Evolutionary conservation across 2,113 vertebrate genomes (phyloP).

Genomic region (Mesocricetus auratus): DNA sequence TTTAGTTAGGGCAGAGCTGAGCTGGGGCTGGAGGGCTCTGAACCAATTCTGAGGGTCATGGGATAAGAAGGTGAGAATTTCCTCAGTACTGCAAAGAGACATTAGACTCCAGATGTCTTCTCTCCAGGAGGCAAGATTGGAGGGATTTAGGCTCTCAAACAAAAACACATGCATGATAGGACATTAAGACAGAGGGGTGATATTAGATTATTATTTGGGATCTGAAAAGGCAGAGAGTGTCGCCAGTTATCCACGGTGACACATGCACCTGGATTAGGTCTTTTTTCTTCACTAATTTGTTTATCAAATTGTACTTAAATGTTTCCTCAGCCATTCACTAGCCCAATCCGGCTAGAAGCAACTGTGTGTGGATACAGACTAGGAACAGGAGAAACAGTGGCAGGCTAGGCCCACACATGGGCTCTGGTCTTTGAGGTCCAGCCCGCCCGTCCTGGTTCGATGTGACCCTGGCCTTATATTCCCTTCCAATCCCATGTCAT

Average conservation of each 20-base stretch:
- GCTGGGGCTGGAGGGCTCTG: neutral
- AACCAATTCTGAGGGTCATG: neutral
- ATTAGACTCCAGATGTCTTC: neutral
- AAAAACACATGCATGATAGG: neutral
- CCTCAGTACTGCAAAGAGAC: neutral
- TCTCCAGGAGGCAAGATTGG: neutral
- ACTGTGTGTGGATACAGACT: neutral
- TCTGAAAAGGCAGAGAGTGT: neutral
- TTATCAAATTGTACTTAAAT: neutral
- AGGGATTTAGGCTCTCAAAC: neutral
- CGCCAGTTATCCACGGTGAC: neutral
- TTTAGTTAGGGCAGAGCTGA: neutral
- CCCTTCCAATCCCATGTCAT: neutral
- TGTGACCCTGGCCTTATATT: neutral
- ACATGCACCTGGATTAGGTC: neutral
- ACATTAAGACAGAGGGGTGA: neutral
- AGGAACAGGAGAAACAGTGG: neutral
- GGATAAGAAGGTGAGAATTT: neutral
- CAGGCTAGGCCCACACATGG: fast-evolving
- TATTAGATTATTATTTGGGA: neutral
- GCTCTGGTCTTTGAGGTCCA: neutral
- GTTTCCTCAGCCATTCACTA: neutral
- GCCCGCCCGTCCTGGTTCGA: neutral
- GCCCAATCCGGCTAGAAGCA: too few relatives aligned
- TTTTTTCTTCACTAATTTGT: neutral